phyloP scores from a whole-genome alignment of 2,797 vertebrate genomes.

The Urophycis tenuis region DNA sequence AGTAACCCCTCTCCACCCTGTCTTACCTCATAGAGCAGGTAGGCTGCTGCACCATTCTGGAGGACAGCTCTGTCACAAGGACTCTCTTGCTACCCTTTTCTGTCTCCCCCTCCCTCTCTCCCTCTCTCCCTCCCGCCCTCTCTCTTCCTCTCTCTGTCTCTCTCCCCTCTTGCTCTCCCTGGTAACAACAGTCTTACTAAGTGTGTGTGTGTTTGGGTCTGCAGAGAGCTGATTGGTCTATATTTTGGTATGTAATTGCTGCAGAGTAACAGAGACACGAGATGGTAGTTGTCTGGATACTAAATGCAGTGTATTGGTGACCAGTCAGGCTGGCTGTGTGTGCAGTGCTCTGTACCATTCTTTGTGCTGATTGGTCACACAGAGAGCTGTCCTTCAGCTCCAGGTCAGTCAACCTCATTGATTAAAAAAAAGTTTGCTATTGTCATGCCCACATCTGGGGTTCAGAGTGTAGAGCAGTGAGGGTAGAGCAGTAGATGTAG shows the following conservation, averaged over 20 bases:
- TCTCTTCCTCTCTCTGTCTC: background rate
- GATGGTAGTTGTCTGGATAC: constrained; percentile 38
- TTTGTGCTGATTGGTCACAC: background rate
- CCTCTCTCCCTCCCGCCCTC: background rate
- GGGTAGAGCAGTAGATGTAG: too few relatives aligned
- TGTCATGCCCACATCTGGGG: too few relatives aligned
- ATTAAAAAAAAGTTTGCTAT: too few relatives aligned
- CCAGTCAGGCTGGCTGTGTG: background rate
- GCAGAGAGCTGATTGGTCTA: constrained; percentile 63
- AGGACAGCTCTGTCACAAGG: too few relatives aligned
- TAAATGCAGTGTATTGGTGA: background rate
- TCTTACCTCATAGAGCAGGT: too few relatives aligned
- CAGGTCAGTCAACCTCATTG: background rate
- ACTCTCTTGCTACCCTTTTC: background rate
- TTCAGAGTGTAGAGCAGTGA: too few relatives aligned
- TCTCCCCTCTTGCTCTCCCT: constrained; percentile 50
- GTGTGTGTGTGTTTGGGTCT: constrained; percentile 48
- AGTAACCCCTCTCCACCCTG: background rate
- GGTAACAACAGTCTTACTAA: constrained; percentile 65
- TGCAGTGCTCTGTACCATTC: background rate
- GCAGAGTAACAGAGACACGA: constrained; percentile 59
- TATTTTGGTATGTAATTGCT: constrained; percentile 76
- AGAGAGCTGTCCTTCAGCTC: background rate
- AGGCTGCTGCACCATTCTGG: too few relatives aligned
- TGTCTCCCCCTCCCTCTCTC: background rate